Evolutionary conservation across 2,888 invertebrate species (phyloP), one percentile per base, ranked within the genome.

Genomic region (Troglohyphantes excavatus): DNA sequence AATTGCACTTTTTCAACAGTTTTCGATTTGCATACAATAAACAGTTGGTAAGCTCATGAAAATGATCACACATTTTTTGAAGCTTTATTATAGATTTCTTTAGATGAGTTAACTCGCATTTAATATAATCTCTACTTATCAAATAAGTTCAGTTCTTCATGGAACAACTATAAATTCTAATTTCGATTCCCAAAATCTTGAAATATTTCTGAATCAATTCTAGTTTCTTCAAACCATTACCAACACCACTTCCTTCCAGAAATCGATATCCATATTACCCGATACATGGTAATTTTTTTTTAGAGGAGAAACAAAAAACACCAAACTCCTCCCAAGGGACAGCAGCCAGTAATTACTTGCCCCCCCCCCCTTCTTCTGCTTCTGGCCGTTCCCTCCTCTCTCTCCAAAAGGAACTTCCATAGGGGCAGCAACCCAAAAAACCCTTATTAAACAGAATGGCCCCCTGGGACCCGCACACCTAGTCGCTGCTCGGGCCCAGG

Each of bases 371-470:
- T 67, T 76, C 84, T 73, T 63, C 73, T 84, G 84, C 84, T 65
- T 73, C 73, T 46, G 65, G 84, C 84, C 73, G 73, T 84, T 75
- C 73, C 65, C 27, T 29, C 29, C 2, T 23, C 11, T 39, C 61
- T 67, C 65, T 61, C 63, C 61, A 17, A 13, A 43, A 53, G 9
- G 67, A 7, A 3, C 23, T 21, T 19, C 29, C 67, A 19, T 21
- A 29, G 75, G 26, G 39, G 46, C 53, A 46, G 21, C 67, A 63
- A 39, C 7, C 7, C 39, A 39, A 27, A 53, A 79, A 43, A 65
- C 65, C 84, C 84, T 85, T 75, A 85, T 85, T 85, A 85, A 85
- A 85, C 75, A 76, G 65, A 85, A 75, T 53, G 84, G 23, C 13
- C 84, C 67, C 76, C 5, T n/a, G 84, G 67, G 84, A 53, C 21